A percentile compares a stretch with the other conserved stretches of the same genome.
These are phyloP conservation scores for Asobara japonica DNA, from an alignment of 1,140 invertebrate species.

Conservation along the genomic window DNA sequence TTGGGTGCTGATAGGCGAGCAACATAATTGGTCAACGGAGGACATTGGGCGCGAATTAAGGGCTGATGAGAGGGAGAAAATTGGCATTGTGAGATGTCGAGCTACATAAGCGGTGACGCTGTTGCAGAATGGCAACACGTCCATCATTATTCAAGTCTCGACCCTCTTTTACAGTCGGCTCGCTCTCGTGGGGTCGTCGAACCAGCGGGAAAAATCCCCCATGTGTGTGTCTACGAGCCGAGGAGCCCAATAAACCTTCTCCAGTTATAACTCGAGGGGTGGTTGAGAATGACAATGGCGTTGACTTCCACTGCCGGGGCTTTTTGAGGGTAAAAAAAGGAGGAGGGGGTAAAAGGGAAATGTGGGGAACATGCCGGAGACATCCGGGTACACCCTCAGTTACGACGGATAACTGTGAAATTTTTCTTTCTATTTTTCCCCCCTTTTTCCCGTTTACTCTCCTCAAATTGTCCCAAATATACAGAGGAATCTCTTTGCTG, in stretches of 20 bases:
- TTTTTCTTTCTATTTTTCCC: not conserved
- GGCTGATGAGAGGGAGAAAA: not conserved
- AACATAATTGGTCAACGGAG: not conserved
- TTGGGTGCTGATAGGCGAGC: not conserved
- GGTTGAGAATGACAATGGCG: slow-evolving; percentile 12
- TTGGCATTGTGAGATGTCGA: too few relatives aligned
- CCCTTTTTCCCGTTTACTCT: not conserved
- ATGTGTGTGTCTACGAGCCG: slow-evolving; percentile 2
- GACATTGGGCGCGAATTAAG: slow-evolving; percentile 14
- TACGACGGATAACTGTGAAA: slow-evolving; percentile 7
- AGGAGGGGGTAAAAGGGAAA: not conserved
- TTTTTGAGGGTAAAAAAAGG: not conserved
- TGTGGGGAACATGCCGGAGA: slow-evolving; percentile 10
- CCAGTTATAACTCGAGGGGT: slow-evolving; percentile 6
- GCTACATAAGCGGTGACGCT: not conserved
- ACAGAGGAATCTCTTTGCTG: not conserved
- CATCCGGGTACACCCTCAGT: not conserved
- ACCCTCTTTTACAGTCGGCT: slow-evolving; percentile 10
- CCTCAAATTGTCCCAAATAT: not conserved
- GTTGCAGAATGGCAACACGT: slow-evolving; percentile 16
- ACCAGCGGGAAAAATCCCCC: not conserved
- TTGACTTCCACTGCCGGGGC: slow-evolving; percentile 1
- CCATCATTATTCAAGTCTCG: slow-evolving; percentile 18
- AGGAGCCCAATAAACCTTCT: slow-evolving; percentile 16
- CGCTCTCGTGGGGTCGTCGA: not conserved